Conservation (phyloP, 1,140 invertebrate species). For the Pararge aegeria region DNA sequence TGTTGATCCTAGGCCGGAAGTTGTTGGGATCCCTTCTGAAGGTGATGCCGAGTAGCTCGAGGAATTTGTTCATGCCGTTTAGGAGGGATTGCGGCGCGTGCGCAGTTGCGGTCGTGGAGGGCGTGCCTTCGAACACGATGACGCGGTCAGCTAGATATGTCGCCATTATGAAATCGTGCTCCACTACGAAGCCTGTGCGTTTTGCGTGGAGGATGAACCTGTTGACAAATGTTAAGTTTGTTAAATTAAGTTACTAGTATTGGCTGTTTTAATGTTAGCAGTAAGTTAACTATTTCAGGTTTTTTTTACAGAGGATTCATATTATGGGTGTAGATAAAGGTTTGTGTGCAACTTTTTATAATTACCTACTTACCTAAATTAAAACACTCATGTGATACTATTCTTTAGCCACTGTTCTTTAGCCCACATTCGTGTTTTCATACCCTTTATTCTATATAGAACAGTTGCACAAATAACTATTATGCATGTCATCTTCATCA, state of each 20-base stretch:
- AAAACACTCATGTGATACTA: no score
- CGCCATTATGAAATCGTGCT: conserved; percentile 99
- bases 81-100: conserved; percentile 96
- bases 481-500: no score
- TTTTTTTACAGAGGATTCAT: no score
- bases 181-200: conserved; percentile 99
- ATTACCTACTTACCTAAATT: no score
- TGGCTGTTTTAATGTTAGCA: background rate
- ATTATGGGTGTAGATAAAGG: no score
- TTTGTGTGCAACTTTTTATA: no score
- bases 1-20: conserved; percentile 99
- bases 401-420: no score
- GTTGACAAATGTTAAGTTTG: conserved; percentile 2
- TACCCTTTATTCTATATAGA: no score
- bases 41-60: conserved; percentile 98
- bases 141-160: conserved; percentile 99
- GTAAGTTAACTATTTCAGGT: background rate
- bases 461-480: no score
- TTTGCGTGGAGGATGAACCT: conserved; percentile 99
- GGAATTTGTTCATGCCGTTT: conserved; percentile 99
- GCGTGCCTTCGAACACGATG: conserved; percentile 98
- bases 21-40: conserved; percentile 99
- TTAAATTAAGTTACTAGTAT: no score
- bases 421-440: no score
- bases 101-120: conserved; percentile 93